Percentiles rank a stretch among this genome's conserved stretches.
phyloP scores from a whole-genome alignment of 2,113 vertebrate species.

The Sylvietta virens region DNA sequence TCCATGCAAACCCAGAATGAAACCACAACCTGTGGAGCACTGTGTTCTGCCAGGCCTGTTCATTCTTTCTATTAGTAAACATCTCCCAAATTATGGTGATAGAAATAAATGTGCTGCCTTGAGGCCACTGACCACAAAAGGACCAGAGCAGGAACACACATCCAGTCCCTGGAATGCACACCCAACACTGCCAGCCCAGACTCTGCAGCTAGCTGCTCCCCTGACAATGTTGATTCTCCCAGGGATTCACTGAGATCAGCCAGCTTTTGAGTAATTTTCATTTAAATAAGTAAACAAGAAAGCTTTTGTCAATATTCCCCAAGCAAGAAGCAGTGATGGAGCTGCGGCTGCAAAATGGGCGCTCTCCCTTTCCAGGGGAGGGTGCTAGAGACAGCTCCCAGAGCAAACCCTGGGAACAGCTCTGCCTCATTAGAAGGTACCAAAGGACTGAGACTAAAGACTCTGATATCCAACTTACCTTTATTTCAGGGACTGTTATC shows the following conservation, averaged over 20 bases:
- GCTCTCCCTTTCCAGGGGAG: background rate
- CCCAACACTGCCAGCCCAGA: background rate
- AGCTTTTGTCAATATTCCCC: slow-evolving; percentile 27
- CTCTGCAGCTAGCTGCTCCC: background rate
- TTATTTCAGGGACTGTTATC: slow-evolving; percentile 91
- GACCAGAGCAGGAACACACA: background rate
- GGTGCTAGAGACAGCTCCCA: background rate
- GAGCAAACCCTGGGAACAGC: background rate
- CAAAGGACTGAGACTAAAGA: background rate
- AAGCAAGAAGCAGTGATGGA: background rate
- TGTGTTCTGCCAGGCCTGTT: background rate
- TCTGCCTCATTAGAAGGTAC: background rate
- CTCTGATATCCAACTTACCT: slow-evolving; percentile 70
- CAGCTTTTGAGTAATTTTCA: background rate
- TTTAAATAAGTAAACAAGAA: slow-evolving; percentile 6
- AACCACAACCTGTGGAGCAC: background rate
- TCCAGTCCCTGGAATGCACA: background rate
- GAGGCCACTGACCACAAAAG: background rate
- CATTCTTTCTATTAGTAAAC: background rate
- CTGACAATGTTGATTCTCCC: background rate
- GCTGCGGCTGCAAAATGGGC: background rate
- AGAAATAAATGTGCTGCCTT: background rate
- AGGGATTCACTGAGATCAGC: background rate
- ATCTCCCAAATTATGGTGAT: background rate
- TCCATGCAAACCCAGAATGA: background rate